These are phyloP conservation scores for Cliona cf. orientalis DNA, from an alignment of 37 sponge, comb jelly and placozoan species.

Conservation along the genomic window DNA sequence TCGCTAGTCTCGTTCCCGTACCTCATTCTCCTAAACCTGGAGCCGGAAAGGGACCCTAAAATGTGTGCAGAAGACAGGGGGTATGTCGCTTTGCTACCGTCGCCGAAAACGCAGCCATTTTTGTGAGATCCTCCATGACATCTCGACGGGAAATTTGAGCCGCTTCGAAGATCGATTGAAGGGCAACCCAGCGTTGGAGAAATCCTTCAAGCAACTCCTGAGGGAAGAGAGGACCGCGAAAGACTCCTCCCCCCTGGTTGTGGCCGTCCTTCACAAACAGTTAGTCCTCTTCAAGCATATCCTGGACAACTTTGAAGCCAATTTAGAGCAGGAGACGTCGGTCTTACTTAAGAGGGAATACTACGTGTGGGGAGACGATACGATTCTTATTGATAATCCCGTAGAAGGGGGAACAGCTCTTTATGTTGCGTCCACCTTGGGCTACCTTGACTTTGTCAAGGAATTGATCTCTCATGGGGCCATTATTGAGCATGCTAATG, in stretches of 20 bases:
- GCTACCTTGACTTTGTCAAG: conserved; percentile 73
- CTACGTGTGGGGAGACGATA: no score
- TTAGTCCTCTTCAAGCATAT: conserved; percentile 45
- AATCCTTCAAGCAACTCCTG: conserved; percentile 25
- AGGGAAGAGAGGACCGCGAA: conserved; percentile 9
- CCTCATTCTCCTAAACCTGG: no score
- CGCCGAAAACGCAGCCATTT: no score
- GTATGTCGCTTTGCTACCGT: no score
- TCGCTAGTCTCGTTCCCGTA: no score
- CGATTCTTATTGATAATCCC: no score
- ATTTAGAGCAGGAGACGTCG: conserved; percentile 77
- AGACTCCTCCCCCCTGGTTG: conserved; percentile 67
- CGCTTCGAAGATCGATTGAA: conserved; percentile 3
- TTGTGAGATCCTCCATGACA: conserved; percentile 2
- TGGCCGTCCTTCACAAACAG: conserved; percentile 34
- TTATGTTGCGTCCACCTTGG: conserved; percentile 88
- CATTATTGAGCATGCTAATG: conserved; percentile 79
- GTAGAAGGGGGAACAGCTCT: conserved; percentile 90
- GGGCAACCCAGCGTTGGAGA: not conserved
- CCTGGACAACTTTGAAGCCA: conserved; percentile 38
- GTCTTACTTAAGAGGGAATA: conserved; percentile 66
- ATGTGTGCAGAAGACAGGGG: no score
- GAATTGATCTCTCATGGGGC: conserved; percentile 74
- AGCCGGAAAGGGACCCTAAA: no score
- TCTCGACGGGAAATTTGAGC: conserved; percentile 21